Base-by-base conservation (phyloP, 37 sponge, comb jelly and placozoan species). In the Lycopodina hypogea region DNA sequence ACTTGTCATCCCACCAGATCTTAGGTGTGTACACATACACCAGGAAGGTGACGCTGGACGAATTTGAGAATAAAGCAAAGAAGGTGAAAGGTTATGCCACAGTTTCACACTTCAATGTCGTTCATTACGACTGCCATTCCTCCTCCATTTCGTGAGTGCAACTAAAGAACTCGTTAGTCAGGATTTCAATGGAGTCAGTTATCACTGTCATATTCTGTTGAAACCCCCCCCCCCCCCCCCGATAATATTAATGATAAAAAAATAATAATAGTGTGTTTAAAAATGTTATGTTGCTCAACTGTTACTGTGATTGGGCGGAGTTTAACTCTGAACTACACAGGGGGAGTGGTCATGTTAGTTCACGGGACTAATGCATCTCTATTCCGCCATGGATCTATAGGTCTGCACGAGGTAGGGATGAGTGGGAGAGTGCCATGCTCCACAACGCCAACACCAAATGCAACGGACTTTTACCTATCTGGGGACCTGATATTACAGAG, bases 21-120 rank as follows among this genome's bases (percentile, higher is more conserved):
- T 69, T 96, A 12, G 97, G 97, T n/a, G 72, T 96, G n/a, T 96
- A 96, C 67, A 93, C 97, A 9, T 96, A 81, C 86, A 84, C 94
- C 7, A 83, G 78, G 61, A 80, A 91, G 71, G 80, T 78, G 51
- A 83, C 82, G 53, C 24, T 96, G 53, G 97, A 96, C 66, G 97
- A 96, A 56, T 93, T 93, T 90, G 97, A 96, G 78, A 93, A 73
- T 56, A 90, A 90, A 65, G 69, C 89, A 32, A 50, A 91, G 55
- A 95, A 95, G 65, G 88, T 86, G 1, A 72, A 89, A 73, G 97
- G 97, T 0, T 93, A 75, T 58, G 63, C 69, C 35, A 91, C 95
- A n/a, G 95, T 94, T 33, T 85, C 92, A n/a, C 92, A 94, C 72
- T 94, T 96, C 84, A 96, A 92, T 42, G 83, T 90, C 1, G 88